phyloP scores from a whole-genome alignment of 2,113 vertebrate species.

The Apus apus region DNA sequence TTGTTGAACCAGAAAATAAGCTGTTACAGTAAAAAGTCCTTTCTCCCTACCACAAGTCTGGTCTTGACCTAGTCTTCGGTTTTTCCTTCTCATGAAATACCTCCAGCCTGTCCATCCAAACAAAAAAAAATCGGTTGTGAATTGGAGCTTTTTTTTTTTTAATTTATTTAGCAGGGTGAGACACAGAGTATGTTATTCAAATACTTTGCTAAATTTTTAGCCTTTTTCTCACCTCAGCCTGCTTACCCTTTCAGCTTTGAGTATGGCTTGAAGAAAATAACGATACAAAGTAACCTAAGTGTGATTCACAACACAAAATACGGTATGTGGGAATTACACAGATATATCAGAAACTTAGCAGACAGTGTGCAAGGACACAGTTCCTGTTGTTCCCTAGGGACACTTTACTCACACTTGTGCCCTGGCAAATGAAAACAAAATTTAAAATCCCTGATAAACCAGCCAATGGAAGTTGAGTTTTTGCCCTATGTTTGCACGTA shows the following conservation, averaged over 20 bases:
- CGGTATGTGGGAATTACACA: neutral
- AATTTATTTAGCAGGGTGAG: neutral
- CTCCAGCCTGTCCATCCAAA: neutral
- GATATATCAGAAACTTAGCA: neutral
- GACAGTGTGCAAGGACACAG: neutral
- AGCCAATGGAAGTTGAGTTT: neutral
- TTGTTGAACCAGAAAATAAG: neutral
- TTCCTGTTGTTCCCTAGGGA: neutral
- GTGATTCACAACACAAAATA: neutral
- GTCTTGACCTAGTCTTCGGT: neutral
- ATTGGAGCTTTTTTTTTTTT: neutral
- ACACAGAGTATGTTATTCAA: neutral
- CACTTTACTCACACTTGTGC: neutral
- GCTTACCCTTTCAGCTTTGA: neutral
- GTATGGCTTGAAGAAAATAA: neutral
- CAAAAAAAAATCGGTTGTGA: neutral
- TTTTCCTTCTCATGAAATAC: fast-evolving
- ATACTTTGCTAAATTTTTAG: neutral
- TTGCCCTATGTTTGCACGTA: neutral
- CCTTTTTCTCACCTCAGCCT: neutral
- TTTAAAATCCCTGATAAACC: neutral
- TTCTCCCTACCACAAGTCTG: neutral
- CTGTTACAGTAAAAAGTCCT: neutral
- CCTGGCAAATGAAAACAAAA: neutral
- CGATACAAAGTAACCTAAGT: neutral